Evolutionary conservation across 2,113 vertebrate genomes (phyloP), one percentile per base, ranked within the genome.

Genomic region (Solea senegalensis): DNA sequence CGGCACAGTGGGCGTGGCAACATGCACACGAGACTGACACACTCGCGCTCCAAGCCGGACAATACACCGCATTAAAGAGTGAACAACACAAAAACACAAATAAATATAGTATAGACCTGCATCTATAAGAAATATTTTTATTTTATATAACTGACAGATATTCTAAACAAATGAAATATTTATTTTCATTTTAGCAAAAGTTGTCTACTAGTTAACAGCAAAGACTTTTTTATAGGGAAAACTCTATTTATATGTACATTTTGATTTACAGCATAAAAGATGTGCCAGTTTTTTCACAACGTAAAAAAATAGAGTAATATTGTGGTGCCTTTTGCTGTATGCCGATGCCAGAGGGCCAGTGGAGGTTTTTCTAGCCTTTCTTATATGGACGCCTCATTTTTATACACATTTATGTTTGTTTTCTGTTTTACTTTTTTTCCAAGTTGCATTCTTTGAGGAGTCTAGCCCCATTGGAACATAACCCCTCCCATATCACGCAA

Each of bases 151-250:
- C 95, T 96, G 95, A 96, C 92, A 96, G 92, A 95, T 95, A 93
- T 95, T 96, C 94, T 97, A 98, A 96, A 98, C 95, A 95, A 98
- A 97, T 95, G 94, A 97, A 98, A 98, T 97, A 96, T 97, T 98
- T 98, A 98, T 98, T 98, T 98, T 98, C 96, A 97, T 97, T 98
- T 98, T 98, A 98, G 97, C 96, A 96, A 96, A 96, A 95, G 95
- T 97, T 97, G 96, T 98, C 96, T 98, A 97, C 96, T 96, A 98
- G 97, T 95, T 97, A 96, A 96, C 79, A 91, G 95, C 95, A 96
- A 97, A 97, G 96, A 98, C 96, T 96, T 97, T 91, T 98, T 98
- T 98, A 97, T 98, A 97, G 96, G 96, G 96, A 97, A 94, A 96
- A 95, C 93, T 94, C 95, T 98, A 98, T 98, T 98, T 98, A 98